A percentile compares a stretch with the other conserved stretches of the same genome.
Evolutionary conservation across 2,113 vertebrate species (phyloP).

Genomic region (Anoplopoma fimbria): DNA sequence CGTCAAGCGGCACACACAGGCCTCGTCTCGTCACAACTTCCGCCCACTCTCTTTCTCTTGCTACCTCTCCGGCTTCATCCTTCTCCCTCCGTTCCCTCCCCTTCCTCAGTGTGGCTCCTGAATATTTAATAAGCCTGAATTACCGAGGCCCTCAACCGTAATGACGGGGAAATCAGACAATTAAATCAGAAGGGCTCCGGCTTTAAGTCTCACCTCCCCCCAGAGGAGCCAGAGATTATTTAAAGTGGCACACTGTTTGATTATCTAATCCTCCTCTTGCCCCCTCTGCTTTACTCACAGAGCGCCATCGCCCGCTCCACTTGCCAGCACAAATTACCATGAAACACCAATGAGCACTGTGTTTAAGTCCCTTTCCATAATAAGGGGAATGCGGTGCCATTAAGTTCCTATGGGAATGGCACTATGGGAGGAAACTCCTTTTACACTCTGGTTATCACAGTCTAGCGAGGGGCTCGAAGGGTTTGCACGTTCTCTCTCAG

Average conservation of each 20-base stretch:
- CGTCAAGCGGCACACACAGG: slow-evolving; percentile 1
- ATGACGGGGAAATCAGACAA: slow-evolving; percentile 85
- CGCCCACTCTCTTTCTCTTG: slow-evolving; percentile 22
- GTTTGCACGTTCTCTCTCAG: slow-evolving; percentile 25
- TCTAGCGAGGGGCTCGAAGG: slow-evolving; percentile 34
- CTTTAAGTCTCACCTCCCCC: slow-evolving; percentile 82
- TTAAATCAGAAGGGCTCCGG: slow-evolving; percentile 84
- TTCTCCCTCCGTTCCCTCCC: slow-evolving; percentile 40
- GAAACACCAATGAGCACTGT: slow-evolving; percentile 76
- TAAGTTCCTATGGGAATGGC: slow-evolving; percentile 53
- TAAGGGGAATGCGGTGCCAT: slow-evolving; percentile 41
- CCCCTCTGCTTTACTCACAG: slow-evolving; percentile 81
- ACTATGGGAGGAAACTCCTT: slow-evolving; percentile 50
- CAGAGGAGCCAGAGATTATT: slow-evolving; percentile 82
- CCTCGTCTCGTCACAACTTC: slow-evolving; percentile 18
- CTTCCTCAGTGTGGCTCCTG: slow-evolving; percentile 78
- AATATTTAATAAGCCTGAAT: slow-evolving; percentile 87
- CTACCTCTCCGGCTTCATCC: slow-evolving; percentile 40
- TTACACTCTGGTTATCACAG: slow-evolving; percentile 50
- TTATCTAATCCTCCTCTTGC: slow-evolving; percentile 83
- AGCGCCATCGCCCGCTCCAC: slow-evolving; percentile 74
- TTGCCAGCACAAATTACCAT: slow-evolving; percentile 81
- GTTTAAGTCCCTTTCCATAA: slow-evolving; percentile 68
- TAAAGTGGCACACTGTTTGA: slow-evolving; percentile 85
- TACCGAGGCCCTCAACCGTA: slow-evolving; percentile 85